Evolutionary conservation across 1,140 invertebrate genomes (phyloP), one percentile per base, ranked within the genome.

Genomic region (Drosophila sulfurigaster): DNA sequence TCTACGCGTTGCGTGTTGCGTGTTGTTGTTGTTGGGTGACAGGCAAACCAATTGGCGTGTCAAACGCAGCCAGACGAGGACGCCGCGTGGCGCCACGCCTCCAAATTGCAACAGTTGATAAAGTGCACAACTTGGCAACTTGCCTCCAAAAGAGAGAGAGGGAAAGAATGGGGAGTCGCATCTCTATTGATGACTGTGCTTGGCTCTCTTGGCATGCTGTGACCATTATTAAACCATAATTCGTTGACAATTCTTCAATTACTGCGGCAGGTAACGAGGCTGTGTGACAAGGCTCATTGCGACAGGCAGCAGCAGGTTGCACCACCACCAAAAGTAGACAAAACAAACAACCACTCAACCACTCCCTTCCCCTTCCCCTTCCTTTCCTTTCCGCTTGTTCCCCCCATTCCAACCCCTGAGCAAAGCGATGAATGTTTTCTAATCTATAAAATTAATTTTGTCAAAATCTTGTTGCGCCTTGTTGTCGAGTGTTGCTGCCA

Each of bases 381-480:
- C 8, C 43, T 54, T 28, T n/a, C 15, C 54, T 43, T 49, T 1
- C n/a, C 43, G 28, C 41, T 11, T 4, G 41, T 43, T 43, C 0
- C 20, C 20, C n/a, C 51, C 51, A 54, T 13, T 32, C 5, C 16
- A 3, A 52, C 7, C 13, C 1, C 10, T 5, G 10, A 11, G 51
- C 51, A 43, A 5, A 32, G 45, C 56, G 66, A 66, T 75, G 64
- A 67, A 81, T 65, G 66, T 89, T 88, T 77, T 79, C 83, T 81
- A 91, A 91, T 91, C 89, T 91, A 82, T 86, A 76, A 91, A 91
- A 91, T 91, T 91, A 91, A 91, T 91, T 91, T 91, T 79, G 79
- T 88, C 67, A 73, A 89, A 86, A 74, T 70, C 79, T 60, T 49
- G 30, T 70, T 63, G 51, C 38, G 49, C 49, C 57, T 66, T 56